Percentiles rank a stretch among this genome's conserved stretches.
Conservation (phyloP, 2,797 vertebrate genomes). For the Balearica regulorum region DNA sequence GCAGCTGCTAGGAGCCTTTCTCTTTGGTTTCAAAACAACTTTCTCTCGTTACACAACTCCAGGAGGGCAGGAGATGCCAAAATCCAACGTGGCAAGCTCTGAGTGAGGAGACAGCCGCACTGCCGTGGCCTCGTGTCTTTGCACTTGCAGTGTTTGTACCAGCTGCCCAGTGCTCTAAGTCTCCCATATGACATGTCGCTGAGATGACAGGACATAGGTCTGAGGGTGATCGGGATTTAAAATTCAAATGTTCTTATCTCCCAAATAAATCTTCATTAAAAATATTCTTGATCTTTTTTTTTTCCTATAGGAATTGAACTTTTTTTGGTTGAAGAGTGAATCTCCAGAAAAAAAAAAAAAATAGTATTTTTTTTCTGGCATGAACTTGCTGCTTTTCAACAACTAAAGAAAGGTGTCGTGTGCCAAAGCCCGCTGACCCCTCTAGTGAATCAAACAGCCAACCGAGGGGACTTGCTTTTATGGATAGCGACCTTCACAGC, state of each 20-base stretch:
- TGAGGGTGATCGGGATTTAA: background rate
- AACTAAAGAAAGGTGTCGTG: background rate
- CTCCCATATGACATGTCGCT: background rate
- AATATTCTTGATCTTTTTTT: background rate
- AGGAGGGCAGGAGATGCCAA: background rate
- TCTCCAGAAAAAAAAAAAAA: background rate
- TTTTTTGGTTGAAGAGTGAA: background rate
- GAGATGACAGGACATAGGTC: background rate
- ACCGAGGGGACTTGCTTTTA: accelerated
- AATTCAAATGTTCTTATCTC: background rate
- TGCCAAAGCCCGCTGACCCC: background rate
- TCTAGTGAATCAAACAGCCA: background rate
- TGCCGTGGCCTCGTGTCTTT: background rate
- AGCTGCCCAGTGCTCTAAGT: background rate
- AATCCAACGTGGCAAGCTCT: background rate
- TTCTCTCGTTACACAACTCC: background rate
- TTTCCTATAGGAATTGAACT: background rate
- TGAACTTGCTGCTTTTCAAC: background rate
- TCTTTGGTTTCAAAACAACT: background rate
- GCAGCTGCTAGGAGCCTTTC: background rate
- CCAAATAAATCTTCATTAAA: background rate
- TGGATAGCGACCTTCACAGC: background rate
- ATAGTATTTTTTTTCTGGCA: background rate
- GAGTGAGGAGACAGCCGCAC: background rate
- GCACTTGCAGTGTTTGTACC: background rate